Evolutionary conservation across 1,140 invertebrate genomes (phyloP), one percentile per base, ranked within the genome.

Genomic region (Conus ventricosus): DNA sequence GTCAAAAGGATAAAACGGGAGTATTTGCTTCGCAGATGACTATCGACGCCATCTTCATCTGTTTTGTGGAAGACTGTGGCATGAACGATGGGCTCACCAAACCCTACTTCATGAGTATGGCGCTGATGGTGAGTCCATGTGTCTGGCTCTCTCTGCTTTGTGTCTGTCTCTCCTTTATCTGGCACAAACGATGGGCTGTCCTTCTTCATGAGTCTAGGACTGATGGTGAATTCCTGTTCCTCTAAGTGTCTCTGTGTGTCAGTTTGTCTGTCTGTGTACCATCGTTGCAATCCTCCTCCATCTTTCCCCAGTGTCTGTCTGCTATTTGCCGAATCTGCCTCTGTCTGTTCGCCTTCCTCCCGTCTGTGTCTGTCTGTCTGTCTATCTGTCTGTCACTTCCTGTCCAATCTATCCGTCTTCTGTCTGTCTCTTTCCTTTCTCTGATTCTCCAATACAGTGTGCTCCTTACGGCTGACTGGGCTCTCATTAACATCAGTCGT

Each of bases 11-110:
- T 39, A 3, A 39, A 39, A 39, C 39, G 3, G 39, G 39, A 39
- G 6, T 71, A 6, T 23, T 71, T 23, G 23, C 20, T 71, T 71
- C 57, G 13, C 93, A 99, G 98, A 98, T 99, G 96, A 97, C 98
- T 0, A 98, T 99, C 10, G 98, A 99, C 93, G 98, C 98, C 0
- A 95, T 99, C 15, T 98, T 99, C 95, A 95, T 99, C 54, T 99
- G 98, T 94, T 98, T 95, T 90, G 94, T 94, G 89, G 95, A 95
- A 88, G 95, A 95, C 81, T 97, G 96, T 93, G 96, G 96, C 63
- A 95, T 96, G 89, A 97, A 98, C 93, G 97, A 98, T 95, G 97
- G 97, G 3, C 95, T 90, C 0, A 95, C 93, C 8, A 96, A 96
- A 89, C 97, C 97, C 2, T 98, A 97, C 92, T 97, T 95, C 92